Evolutionary conservation across 2,797 vertebrate genomes (phyloP), one percentile per base, ranked within the genome.

Genomic region (Xerus rutilus): DNA sequence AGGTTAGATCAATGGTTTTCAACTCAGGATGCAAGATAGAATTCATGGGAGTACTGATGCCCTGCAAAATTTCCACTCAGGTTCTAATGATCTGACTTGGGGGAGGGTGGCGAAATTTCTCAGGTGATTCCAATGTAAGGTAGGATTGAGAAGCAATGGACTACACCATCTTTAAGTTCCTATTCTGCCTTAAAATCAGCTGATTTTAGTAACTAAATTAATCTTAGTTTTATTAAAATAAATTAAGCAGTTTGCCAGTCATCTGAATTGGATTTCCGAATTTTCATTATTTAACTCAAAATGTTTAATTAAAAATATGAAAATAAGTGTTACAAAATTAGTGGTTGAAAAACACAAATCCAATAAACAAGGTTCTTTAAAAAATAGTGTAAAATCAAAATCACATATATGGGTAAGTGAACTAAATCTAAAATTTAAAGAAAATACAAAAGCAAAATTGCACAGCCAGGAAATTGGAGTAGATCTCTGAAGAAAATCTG

Each of bases 211-310:
- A 65, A 88, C 13, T 47, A 39, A 69, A 11, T 54, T n/a, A 65
- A 69, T 73, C 94, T 88, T 76, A 78, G n/a, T 78, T 76, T 78
- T n/a, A 88, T 83, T 67, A n/a, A 47, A 93, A 59, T 90, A 35
- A 39, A 30, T 93, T 86, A 81, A 67, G 45, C 74, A 47, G 70
- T 43, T 59, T 94, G 57, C 14, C 21, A 82, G 18, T 83, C 25
- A 28, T 69, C 32, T 84, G 49, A 83, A 47, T 39, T 84, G 45
- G 59, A 57, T 23, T 65, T 86, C 86, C 35, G 35, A 78, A 45
- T 65, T 86, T 59, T 65, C 84, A 89, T 43, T 78, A 21, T 57
- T 57, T 83, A 78, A 20, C 7, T 47, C 52, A 89, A 84, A 78
- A 49, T 79, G 14, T 11, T 65, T 65, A 65, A 30, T 65, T 65